Conservation (phyloP, 1,140 invertebrate species). For the Ceratoteleas bidentatus region DNA sequence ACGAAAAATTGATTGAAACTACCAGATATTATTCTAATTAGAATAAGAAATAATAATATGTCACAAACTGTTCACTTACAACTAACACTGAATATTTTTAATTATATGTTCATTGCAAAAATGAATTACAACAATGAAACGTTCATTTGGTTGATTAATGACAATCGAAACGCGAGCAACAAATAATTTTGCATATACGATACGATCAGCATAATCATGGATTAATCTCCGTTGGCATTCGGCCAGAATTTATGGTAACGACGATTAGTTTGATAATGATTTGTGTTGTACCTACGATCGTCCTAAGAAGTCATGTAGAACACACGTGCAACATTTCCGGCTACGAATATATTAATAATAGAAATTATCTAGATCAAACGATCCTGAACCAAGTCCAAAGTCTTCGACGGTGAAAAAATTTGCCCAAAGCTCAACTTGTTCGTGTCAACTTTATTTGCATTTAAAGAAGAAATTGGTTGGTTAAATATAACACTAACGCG, state of each 20-base stretch:
- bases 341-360: constrained; percentile 40
- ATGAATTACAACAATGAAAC: too few species aligned
- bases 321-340: constrained; percentile 44
- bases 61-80: too few species aligned
- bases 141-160: too few species aligned
- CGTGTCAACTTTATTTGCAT: constrained; percentile 2
- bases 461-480: constrained; percentile 35
- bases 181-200: neutral
- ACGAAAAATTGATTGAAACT: too few species aligned
- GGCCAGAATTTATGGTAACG: constrained; percentile 41
- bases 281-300: constrained; percentile 34
- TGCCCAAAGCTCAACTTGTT: constrained; percentile 1
- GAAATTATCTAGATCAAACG: constrained; percentile 9
- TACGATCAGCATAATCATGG: constrained; percentile 22
- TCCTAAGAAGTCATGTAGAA: constrained; percentile 34
- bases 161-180: neutral
- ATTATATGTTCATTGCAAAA: too few species aligned
- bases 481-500: constrained; percentile 27
- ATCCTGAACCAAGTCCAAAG: neutral
- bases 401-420: neutral
- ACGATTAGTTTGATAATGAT: constrained; percentile 54
- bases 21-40: too few species aligned
- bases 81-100: too few species aligned
- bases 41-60: too few species aligned
- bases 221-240: constrained; percentile 22